Conservation (phyloP, 1,140 invertebrate species). For the Venustaconcha ellipsiformis region DNA sequence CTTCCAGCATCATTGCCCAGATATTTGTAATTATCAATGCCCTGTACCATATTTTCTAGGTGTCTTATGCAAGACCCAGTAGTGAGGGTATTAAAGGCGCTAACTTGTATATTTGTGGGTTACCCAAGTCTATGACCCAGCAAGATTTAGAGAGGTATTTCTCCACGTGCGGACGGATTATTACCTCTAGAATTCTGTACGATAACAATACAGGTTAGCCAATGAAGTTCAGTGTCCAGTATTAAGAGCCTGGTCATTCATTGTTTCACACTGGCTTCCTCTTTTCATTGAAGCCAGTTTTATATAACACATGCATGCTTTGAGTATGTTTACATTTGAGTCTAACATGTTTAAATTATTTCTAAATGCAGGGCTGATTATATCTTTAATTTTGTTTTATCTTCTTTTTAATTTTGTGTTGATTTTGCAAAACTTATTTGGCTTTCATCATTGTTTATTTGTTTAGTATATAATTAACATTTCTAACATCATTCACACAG, state of each 20-base stretch:
- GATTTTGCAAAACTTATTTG: too few species aligned
- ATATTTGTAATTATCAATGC: too few species aligned
- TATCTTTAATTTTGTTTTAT: too few species aligned
- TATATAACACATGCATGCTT: background rate
- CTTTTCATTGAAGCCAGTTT: background rate
- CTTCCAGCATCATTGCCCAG: too few species aligned
- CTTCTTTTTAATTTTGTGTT: too few species aligned
- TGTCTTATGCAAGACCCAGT: constrained; percentile 97
- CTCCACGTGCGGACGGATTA: constrained; percentile 96
- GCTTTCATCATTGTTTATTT: too few species aligned
- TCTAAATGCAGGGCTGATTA: too few species aligned
- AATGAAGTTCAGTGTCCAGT: background rate
- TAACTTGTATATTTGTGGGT: constrained; percentile 98
- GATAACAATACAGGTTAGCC: constrained; percentile 75
- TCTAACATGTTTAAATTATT: too few species aligned
- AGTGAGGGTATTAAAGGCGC: constrained; percentile 99
- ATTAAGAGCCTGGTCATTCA: too few species aligned
- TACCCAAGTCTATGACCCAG: constrained; percentile 98
- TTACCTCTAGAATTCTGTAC: constrained; percentile 98
- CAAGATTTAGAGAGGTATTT: constrained; percentile 97
- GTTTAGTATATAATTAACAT: too few species aligned
- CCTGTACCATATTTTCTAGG: constrained; percentile 74
- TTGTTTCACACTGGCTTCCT: too few species aligned
- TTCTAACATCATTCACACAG: too few species aligned
- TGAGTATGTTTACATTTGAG: constrained; percentile 10